Percentiles rank a stretch among this genome's conserved stretches.
Evolutionary conservation across 2,888 invertebrate species (phyloP).

Genomic region (Fragum whitleyi): DNA sequence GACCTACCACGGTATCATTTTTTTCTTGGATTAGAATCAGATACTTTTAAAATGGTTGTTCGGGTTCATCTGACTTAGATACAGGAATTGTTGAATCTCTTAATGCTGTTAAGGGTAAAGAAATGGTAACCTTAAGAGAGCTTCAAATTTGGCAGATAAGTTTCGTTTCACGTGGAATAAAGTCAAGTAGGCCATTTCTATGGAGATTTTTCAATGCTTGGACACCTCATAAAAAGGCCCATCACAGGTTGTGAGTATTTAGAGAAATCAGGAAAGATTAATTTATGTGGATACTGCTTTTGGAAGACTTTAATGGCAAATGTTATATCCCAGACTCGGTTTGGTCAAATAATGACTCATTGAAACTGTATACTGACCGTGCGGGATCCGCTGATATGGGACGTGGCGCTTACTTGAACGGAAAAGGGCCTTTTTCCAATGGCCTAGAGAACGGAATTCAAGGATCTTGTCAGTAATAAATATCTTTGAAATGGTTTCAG

Average conservation of each 20-base stretch:
- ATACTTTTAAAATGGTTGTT: slow-evolving; percentile 35
- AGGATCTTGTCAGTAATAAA: slow-evolving; percentile 1
- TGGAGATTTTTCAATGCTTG: slow-evolving; percentile 30
- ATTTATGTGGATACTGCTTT: too few relatives aligned
- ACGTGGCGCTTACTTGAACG: slow-evolving; percentile 11
- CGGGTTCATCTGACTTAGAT: slow-evolving; percentile 38
- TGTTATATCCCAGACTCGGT: too few relatives aligned
- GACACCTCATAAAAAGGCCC: slow-evolving; percentile 6
- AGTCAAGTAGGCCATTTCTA: slow-evolving; percentile 39
- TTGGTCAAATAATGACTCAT: not conserved
- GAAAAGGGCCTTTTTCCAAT: slow-evolving; percentile 17
- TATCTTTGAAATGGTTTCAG: slow-evolving; percentile 20
- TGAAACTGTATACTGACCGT: slow-evolving; percentile 46
- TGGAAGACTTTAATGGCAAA: too few relatives aligned
- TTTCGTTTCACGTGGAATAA: slow-evolving; percentile 41
- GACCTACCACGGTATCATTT: slow-evolving; percentile 20
- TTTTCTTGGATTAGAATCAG: slow-evolving; percentile 46
- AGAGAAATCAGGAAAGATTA: slow-evolving; percentile 21
- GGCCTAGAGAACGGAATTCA: slow-evolving; percentile 7
- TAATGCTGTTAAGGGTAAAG: slow-evolving; percentile 4
- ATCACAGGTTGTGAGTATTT: slow-evolving; percentile 29
- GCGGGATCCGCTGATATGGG: slow-evolving; percentile 23
- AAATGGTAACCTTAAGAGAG: slow-evolving; percentile 35
- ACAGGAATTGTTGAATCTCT: not conserved
- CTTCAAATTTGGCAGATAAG: slow-evolving; percentile 38